Base-by-base conservation (phyloP, 1,140 invertebrate species). In the Platorchestia sp. region DNA sequence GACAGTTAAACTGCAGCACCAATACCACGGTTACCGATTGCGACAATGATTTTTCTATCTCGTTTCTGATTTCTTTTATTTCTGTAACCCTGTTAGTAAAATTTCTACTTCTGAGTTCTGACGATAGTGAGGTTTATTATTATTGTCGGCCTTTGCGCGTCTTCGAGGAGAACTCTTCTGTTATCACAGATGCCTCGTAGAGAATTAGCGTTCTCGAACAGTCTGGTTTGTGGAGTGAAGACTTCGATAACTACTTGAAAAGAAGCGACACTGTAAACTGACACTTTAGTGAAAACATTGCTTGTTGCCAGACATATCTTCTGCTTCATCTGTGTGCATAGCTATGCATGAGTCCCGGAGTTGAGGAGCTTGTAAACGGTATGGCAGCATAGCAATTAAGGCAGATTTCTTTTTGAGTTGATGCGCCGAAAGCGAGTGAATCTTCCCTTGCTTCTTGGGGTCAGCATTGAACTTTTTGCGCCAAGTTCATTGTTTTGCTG, bases 121-220 rank as follows among this genome's bases (percentile, higher is more conserved):
- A 6, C 19, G 47, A 51, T 51, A 51, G 19, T 51, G 59, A 10
- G 27, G 59, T 75, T 75, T 75, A 75, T 75, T 75, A 27, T 36
- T 96, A 51, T 95, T 51, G 87, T 90, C 41, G 86, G 95, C 95
- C 95, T 96, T 89, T 93, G n/a, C 36, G 22, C 95, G 89, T 45
- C 42, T 87, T 93, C 95, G 45, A 47, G 96, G 45, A 96, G 95
- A 6, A 22, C 59, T 75, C 59, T 75, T 75, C 59, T 75, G 59
- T 75, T 75, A 75, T 75, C 59, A 27, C 14, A 75, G 59, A 75
- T 75, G 7, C 59, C 27, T 75, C 36, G 36, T 75, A 75, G 27
- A 75, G 59, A 22, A 10, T 75, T 75, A 36, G 27, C 59, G 59
- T 75, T 75, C 10, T 75, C 14, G 59, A 22, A 36, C 59, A 75